Evolutionary conservation across 2,888 invertebrate species (phyloP).

Genomic region (Meiosimyza platycephala): DNA sequence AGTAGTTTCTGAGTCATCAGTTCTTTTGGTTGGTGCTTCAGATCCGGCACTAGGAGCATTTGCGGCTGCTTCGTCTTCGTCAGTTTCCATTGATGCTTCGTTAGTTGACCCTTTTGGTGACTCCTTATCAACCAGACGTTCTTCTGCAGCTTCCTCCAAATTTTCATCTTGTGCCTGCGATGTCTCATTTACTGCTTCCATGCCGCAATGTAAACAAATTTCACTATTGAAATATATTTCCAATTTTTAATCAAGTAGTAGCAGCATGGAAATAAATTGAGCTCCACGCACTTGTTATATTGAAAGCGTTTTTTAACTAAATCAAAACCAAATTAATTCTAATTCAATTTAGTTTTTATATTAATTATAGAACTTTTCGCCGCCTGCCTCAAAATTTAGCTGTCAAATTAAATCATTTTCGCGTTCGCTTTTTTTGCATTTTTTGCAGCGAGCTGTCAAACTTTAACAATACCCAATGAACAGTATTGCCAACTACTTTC

Average conservation of each 20-base stretch:
- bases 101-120: no score
- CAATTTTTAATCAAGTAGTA: no score
- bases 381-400: not conserved
- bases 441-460: not conserved
- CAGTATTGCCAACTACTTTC: no score
- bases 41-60: not conserved
- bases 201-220: not conserved
- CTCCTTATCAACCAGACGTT: not conserved
- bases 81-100: constrained; percentile 17
- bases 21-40: not conserved
- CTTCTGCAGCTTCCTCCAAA: constrained; percentile 9
- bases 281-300: no score
- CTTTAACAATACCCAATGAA: no score
- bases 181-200: constrained; percentile 16
- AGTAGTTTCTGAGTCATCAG: not conserved
- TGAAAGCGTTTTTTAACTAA: no score
- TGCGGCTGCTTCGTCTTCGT: not conserved
- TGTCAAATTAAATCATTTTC: no score
- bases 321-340: no score
- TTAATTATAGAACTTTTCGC: not conserved
- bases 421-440: not conserved
- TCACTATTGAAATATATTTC: no score
- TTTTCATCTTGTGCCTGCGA: constrained; percentile 7
- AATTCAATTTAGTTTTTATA: no score
- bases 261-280: no score